Evolutionary conservation across 2,888 invertebrate genomes (phyloP), one percentile per base, ranked within the genome.

Genomic region (Tubiluchus corallicola): DNA sequence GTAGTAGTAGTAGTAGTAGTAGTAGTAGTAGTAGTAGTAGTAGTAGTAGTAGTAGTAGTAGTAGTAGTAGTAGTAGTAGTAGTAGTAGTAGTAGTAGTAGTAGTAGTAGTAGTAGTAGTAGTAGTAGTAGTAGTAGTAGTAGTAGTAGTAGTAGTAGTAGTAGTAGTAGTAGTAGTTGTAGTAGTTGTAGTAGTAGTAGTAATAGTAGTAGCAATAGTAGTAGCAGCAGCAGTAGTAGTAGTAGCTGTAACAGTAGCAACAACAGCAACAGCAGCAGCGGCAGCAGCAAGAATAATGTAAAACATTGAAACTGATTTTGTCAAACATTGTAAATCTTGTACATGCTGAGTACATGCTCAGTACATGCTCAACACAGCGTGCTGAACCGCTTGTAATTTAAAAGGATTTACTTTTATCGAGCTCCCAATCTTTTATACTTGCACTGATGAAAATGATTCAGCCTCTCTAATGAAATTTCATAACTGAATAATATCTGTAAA

Each of bases 161-260:
- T n/a, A 29, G 9, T n/a, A 29, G 29, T n/a, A 29, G 29, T n/a
- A 29, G 29, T n/a, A 29, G 29, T n/a, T 9, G 29, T 29, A 29
- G n/a, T n/a, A 29, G 29, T n/a, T 9, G 29, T 29, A 29, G 29
- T n/a, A 29, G 29, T n/a, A 29, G 29, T n/a, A 29, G 29, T n/a
- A 29, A n/a, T n/a, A n/a, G 29, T n/a, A 29, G 29, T n/a, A n/a
- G 29, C 29, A 29, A n/a, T n/a, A 29, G 29, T n/a, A 29, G 29
- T n/a, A 61, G 49, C 29, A 29, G 29, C 9, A 29, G 29, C n/a
- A 29, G 29, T n/a, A 29, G 29, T n/a, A 29, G 42, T 17, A 40
- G 29, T 20, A 21, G 21, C 4, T 2, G 9, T 47, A 20, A 15
- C 9, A 37, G n/a, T 37, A 37, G 19, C 4, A 5, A 15, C 3